Base-by-base conservation (phyloP, 2,888 invertebrate genomes). In the Oscheius sp. region DNA sequence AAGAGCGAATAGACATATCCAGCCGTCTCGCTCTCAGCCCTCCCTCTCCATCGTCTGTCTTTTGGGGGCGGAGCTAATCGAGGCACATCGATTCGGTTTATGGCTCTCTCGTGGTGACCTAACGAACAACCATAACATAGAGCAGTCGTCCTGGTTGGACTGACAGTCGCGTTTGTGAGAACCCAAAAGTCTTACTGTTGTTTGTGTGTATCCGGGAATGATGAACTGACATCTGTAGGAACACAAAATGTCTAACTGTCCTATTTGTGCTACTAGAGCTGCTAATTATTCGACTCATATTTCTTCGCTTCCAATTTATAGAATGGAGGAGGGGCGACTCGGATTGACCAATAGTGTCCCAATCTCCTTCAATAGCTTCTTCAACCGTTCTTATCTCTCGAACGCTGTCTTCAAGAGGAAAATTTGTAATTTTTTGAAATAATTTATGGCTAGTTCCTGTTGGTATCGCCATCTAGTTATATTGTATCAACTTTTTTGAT, bases 1-100 rank as follows among this genome's bases (percentile, higher is more conserved):
- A n/a, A n/a, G n/a, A n/a, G n/a, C n/a, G n/a, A n/a, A n/a, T n/a
- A n/a, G n/a, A n/a, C n/a, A n/a, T n/a, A n/a, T n/a, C n/a, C n/a
- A n/a, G n/a, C n/a, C n/a, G n/a, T 20, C 47, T 47, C 20, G 20
- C 24, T 47, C 47, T 47, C 47, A 22, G 30, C 36, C 38, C 36
- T 30, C 47, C 45, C 14, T 22, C 17, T 28, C 30, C 32, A 12
- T 4, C 17, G 20, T 32, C 33, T n/a, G n/a, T 54, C 20, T 20
- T 54, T 32, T 50, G 33, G 22, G 54, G 65, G 65, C 65, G 65
- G 51, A 38, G 65, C 65, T 41, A 65, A 65, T 65, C 41, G 54
- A 49, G 33, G 51, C 44, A 65, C 56, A 65, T 65, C 65, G 65
- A 65, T 65, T 65, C 65, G 65, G 65, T 65, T 65, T 65, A 65